Conservation (phyloP, 1,140 invertebrate species). For the Megathymus violae region DNA sequence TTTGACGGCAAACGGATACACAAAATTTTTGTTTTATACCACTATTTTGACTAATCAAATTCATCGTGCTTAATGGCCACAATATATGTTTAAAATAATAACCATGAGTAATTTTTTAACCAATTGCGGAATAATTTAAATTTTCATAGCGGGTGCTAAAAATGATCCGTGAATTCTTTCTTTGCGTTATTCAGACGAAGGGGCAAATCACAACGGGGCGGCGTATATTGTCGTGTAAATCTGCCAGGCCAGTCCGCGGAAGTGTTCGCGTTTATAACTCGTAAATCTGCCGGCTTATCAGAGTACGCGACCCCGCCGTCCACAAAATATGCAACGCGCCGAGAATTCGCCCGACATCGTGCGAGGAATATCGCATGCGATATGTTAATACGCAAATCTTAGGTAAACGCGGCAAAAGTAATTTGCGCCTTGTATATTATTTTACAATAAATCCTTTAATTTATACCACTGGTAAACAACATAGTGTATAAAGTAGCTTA, state of each 20-base stretch:
- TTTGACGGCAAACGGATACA: no score
- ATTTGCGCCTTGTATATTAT: no score
- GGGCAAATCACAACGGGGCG: constrained; percentile 1
- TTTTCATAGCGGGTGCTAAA: background rate
- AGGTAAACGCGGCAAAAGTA: constrained; percentile 10
- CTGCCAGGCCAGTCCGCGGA: constrained; percentile 60
- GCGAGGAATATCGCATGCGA: constrained; percentile 44
- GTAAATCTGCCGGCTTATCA: constrained; percentile 72
- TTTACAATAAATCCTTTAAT: no score
- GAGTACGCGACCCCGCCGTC: constrained; percentile 50
- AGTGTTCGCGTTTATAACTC: constrained; percentile 68
- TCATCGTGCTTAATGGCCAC: no score
- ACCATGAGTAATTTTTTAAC: no score
- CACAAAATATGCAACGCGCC: constrained; percentile 57
- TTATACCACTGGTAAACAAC: no score
- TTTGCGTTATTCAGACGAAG: background rate
- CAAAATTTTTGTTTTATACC: no score
- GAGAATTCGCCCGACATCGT: constrained; percentile 44
- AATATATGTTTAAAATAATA: no score
- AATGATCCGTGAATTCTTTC: background rate
- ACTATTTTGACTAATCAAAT: no score
- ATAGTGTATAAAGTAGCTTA: no score
- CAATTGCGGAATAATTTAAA: no score
- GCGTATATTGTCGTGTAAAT: constrained; percentile 54
- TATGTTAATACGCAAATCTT: constrained; percentile 29